Base-by-base conservation (phyloP, 2,888 invertebrate species). In the Noctuana brunneofusca region DNA sequence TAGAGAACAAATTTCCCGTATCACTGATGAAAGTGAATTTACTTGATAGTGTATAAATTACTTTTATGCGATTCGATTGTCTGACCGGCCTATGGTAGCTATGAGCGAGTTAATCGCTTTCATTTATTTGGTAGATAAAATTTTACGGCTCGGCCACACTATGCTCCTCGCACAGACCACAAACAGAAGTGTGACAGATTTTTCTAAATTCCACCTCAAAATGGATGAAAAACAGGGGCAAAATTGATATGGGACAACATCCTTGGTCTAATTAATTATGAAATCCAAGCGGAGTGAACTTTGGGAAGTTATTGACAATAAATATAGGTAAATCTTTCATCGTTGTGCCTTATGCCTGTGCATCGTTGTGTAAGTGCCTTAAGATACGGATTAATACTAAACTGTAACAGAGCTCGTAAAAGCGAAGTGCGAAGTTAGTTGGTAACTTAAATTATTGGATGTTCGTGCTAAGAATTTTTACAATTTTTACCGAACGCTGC, bases 381-480 rank as follows among this genome's bases (percentile, higher is more conserved):
- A 41, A n/a, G n/a, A n/a, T 5, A 48, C 24, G 11, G 50, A 53
- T 43, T 38, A 38, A 53, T 59, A 53, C 59, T 59, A 46, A 59
- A 59, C 30, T 52, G 53, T 46, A 59, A 53, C 53, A 60, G 32
- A 14, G 59, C 46, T 35, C 59, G 54, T 60, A 59, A 60, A 60
- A 60, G 46, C 32, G 35, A 60, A 60, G 59, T 60, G 59, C 46
- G 53, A 60, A 60, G 63, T 63, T 66, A 63, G 57, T 62, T 57
- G 63, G 53, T 60, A 60, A 70, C 69, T 69, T 69, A 71, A 74
- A 72, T 75, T 71, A 75, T 74, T 72, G 65, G 66, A 41, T 64
- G 65, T 64, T 70, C 72, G 72, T 69, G 68, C 49, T 56, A 64
- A 65, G 73, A 75, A 75, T 75, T 74, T 73, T 75, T 75, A 74